Evolutionary conservation across 2,888 invertebrate species (phyloP).

Genomic region (Patella pellucida): DNA sequence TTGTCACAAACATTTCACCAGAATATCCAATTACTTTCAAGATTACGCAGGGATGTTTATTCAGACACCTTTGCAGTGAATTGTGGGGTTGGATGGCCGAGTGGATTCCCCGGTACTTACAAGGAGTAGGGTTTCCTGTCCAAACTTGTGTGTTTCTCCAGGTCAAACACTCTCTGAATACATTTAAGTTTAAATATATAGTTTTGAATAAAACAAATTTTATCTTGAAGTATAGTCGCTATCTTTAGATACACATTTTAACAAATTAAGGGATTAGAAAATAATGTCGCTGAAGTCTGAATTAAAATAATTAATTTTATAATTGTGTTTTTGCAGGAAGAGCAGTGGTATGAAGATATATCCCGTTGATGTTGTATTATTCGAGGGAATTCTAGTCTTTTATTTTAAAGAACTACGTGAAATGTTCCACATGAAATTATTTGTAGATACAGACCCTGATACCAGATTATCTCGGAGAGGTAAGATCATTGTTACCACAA

Average conservation of each 20-base stretch:
- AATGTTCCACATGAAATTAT: constrained; percentile 98
- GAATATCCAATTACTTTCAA: too few species aligned
- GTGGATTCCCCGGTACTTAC: too few species aligned
- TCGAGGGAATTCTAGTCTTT: constrained; percentile 98
- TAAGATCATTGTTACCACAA: constrained; percentile 67
- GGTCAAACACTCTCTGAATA: too few species aligned
- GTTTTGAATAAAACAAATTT: not conserved
- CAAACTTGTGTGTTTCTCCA: too few species aligned
- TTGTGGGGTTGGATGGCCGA: too few species aligned
- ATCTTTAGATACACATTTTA: constrained; percentile 1
- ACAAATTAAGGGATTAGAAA: not conserved
- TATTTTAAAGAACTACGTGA: constrained; percentile 95
- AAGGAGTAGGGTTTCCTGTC: too few species aligned
- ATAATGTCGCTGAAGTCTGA: not conserved
- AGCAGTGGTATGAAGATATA: constrained; percentile 80
- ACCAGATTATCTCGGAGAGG: constrained; percentile 95
- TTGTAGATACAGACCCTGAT: constrained; percentile 99
- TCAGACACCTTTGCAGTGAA: too few species aligned
- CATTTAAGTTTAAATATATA: not conserved
- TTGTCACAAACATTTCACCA: too few species aligned
- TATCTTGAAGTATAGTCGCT: not conserved
- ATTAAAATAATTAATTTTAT: not conserved
- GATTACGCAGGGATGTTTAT: too few species aligned
- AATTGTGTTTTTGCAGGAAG: constrained; percentile 41
- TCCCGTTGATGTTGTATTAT: constrained; percentile 95